Conservation (phyloP, 2,113 vertebrate species). For the Paradisaea rubra region DNA sequence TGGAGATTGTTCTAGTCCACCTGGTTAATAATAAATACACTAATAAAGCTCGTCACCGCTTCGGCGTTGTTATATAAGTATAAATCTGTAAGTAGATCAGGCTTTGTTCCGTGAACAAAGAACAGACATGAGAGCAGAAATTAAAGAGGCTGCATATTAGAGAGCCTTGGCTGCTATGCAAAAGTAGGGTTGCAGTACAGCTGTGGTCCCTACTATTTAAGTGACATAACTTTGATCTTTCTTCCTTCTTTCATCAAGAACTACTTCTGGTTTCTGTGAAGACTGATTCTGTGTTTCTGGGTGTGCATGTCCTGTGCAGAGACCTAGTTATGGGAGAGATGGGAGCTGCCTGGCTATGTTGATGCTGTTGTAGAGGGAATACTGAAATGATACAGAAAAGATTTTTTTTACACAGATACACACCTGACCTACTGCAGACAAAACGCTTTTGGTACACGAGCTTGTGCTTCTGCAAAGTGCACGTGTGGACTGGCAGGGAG, state of each 20-base stretch:
- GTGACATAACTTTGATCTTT: background rate
- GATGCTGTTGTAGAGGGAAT: background rate
- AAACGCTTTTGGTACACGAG: background rate
- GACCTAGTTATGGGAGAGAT: background rate
- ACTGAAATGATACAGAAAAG: background rate
- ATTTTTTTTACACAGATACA: background rate
- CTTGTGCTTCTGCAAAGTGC: background rate
- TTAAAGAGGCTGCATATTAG: background rate
- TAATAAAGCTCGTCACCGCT: background rate
- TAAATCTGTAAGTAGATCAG: background rate
- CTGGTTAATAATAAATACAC: slow-evolving; percentile 5
- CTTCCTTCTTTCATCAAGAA: background rate
- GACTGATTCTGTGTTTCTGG: background rate
- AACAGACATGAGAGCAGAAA: background rate
- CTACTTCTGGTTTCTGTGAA: background rate
- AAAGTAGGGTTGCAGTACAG: background rate
- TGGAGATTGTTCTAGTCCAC: background rate
- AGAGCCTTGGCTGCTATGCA: background rate
- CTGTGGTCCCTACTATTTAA: background rate
- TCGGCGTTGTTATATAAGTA: background rate
- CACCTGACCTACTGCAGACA: background rate
- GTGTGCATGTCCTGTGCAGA: background rate
- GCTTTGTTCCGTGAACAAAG: background rate
- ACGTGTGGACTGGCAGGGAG: background rate
- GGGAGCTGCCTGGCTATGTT: background rate